A percentile compares a stretch with the other conserved stretches of the same genome.
phyloP scores from a whole-genome alignment of 2,888 invertebrate genomes.

The Psylliodes chrysocephalus region DNA sequence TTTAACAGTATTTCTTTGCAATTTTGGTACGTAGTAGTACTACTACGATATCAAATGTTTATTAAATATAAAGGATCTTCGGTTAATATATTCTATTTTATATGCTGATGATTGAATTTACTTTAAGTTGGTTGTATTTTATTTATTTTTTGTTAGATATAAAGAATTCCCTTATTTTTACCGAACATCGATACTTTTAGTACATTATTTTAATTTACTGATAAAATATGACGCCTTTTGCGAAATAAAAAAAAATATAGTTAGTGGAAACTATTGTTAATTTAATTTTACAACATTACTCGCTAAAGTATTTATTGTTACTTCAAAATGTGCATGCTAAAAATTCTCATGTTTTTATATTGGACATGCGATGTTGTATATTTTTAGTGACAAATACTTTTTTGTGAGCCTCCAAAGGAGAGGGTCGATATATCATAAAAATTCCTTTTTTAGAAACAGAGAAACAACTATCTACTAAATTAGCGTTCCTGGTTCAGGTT shows the following conservation, averaged over 20 bases:
- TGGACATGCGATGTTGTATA: slow-evolving; percentile 44
- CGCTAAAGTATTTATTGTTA: slow-evolving; percentile 28
- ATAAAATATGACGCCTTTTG: slow-evolving; percentile 9
- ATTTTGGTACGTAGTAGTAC: too few relatives aligned
- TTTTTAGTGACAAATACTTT: slow-evolving; percentile 37
- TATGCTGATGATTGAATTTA: too few relatives aligned
- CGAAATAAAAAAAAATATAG: slow-evolving; percentile 26
- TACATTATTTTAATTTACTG: too few relatives aligned
- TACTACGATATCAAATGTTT: too few relatives aligned
- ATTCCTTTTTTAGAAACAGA: slow-evolving; percentile 31
- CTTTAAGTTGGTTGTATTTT: too few relatives aligned
- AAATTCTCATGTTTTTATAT: slow-evolving; percentile 33
- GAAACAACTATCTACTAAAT: slow-evolving; percentile 41
- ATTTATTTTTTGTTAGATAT: too few relatives aligned
- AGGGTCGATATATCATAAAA: slow-evolving; percentile 21
- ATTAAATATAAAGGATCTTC: too few relatives aligned
- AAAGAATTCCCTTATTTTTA: too few relatives aligned
- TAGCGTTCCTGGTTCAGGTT: slow-evolving; percentile 76
- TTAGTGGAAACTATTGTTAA: slow-evolving; percentile 43
- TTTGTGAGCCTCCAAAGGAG: slow-evolving; percentile 15
- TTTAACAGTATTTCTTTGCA: too few relatives aligned
- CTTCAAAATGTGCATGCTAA: slow-evolving; percentile 47
- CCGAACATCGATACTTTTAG: too few relatives aligned
- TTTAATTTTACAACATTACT: slow-evolving; percentile 12
- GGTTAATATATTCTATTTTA: too few relatives aligned